These are phyloP conservation scores for Sebastes kiyomatsui DNA, from an alignment of 2,797 vertebrate species.

Conservation along the genomic window DNA sequence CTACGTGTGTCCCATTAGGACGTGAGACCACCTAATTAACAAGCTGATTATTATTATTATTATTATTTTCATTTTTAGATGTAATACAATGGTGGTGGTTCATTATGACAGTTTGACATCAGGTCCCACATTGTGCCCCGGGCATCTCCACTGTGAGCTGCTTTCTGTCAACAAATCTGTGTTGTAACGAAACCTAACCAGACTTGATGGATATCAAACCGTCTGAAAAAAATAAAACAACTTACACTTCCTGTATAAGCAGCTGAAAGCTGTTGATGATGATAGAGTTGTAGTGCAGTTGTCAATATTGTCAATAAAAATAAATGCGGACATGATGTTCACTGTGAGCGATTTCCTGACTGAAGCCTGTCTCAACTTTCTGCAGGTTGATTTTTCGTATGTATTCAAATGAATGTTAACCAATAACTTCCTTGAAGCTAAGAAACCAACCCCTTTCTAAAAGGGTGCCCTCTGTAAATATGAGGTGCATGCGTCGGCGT, in stretches of 20 bases:
- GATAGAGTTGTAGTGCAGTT: not conserved
- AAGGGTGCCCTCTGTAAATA: not conserved
- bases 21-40: constrained; percentile 17
- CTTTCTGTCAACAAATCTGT: not conserved
- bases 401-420: not conserved
- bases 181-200: not conserved
- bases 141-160: not conserved
- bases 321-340: not conserved
- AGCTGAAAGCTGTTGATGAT: not conserved
- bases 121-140: not conserved
- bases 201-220: not conserved
- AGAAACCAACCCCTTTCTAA: not conserved
- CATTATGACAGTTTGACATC: not conserved
- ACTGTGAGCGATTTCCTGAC: not conserved
- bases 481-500: not conserved
- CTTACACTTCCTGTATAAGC: not conserved
- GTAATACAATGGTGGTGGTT: not conserved
- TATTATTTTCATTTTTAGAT: not conserved
- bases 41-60: not conserved
- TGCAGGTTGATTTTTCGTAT: not conserved
- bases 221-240: not conserved
- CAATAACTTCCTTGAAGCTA: not conserved
- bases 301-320: not conserved
- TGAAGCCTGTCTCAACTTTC: not conserved
- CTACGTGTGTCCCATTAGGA: not conserved